Evolutionary conservation across 1,140 invertebrate species (phyloP).

Genomic region (Phocides pigmalion): DNA sequence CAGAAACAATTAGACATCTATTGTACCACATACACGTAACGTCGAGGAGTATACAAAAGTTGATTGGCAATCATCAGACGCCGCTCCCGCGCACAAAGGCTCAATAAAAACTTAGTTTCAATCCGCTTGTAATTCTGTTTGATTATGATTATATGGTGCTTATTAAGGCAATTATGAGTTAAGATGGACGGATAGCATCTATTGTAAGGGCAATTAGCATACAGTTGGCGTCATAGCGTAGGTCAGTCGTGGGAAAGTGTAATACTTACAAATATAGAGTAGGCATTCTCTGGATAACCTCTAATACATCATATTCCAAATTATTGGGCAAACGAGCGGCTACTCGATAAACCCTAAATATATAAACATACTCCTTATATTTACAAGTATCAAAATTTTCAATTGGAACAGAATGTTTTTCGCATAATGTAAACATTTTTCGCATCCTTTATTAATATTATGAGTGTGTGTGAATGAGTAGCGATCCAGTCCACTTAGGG

Average conservation of each 20-base stretch:
- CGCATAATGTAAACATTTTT: too few species aligned
- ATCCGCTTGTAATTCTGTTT: conserved; percentile 74
- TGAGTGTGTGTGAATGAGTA: too few species aligned
- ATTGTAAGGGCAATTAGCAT: conserved; percentile 68
- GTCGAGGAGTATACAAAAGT: conserved; percentile 53
- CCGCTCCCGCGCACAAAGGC: conserved; percentile 46
- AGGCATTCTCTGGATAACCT: too few species aligned
- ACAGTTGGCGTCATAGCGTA: conserved; percentile 52
- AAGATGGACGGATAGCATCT: conserved; percentile 55
- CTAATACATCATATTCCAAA: too few species aligned
- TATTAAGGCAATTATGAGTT: conserved; percentile 76
- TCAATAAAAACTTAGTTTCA: conserved; percentile 63
- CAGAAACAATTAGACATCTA: conserved; percentile 59
- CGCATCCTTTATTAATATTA: too few species aligned
- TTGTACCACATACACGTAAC: conserved; percentile 54
- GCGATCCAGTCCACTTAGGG: too few species aligned
- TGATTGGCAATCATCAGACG: conserved; percentile 62
- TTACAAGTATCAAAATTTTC: too few species aligned
- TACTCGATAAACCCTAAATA: too few species aligned
- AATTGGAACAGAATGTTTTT: too few species aligned
- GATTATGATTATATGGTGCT: conserved; percentile 71
- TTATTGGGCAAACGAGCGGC: too few species aligned
- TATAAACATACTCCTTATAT: too few species aligned
- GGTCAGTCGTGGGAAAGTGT: conserved; percentile 59
- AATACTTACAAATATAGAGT: conserved; percentile 25